These are phyloP conservation scores for Silurus aristotelis DNA, from an alignment of 2,797 vertebrate genomes.

Conservation along the genomic window DNA sequence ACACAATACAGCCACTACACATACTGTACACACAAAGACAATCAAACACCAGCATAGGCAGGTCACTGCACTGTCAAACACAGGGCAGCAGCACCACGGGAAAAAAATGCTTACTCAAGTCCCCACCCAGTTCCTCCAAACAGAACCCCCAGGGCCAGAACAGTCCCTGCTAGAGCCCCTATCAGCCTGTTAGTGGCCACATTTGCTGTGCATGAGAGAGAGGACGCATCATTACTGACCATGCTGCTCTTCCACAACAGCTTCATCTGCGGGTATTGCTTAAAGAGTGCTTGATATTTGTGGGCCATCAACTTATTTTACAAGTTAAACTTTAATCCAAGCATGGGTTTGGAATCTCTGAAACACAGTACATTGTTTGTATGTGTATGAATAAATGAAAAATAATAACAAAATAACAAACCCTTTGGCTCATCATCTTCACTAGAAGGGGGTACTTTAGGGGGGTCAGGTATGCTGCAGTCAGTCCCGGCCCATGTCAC, in stretches of 20 bases:
- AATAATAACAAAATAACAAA: slow-evolving; percentile 78
- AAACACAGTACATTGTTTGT: background rate
- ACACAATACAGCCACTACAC: slow-evolving; percentile 27
- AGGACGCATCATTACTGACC: slow-evolving; percentile 82
- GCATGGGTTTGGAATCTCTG: background rate
- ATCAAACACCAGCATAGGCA: slow-evolving; percentile 19
- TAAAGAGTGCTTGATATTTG: slow-evolving; percentile 1
- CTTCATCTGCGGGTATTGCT: background rate
- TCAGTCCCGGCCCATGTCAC: slow-evolving; percentile 96
- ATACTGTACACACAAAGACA: slow-evolving; percentile 11
- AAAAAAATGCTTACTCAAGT: slow-evolving; percentile 99
- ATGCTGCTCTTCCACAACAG: background rate
- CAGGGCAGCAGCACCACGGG: slow-evolving; percentile 63
- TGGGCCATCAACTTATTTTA: background rate
- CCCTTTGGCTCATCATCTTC: slow-evolving; percentile 92
- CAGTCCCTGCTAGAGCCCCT: slow-evolving; percentile 98
- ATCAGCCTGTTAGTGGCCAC: slow-evolving; percentile 99
- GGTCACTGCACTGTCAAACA: slow-evolving; percentile 41
- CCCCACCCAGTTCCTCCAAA: slow-evolving; percentile 99
- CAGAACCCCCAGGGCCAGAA: slow-evolving; percentile 99
- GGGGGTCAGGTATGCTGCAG: slow-evolving; percentile 95
- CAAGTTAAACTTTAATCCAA: background rate
- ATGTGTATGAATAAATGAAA: slow-evolving; percentile 12
- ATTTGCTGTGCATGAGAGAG: slow-evolving; percentile 94
- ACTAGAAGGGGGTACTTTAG: slow-evolving; percentile 77